Base-by-base conservation (phyloP, 2,113 vertebrate genomes). In the Melanostigma gelatinosum region DNA sequence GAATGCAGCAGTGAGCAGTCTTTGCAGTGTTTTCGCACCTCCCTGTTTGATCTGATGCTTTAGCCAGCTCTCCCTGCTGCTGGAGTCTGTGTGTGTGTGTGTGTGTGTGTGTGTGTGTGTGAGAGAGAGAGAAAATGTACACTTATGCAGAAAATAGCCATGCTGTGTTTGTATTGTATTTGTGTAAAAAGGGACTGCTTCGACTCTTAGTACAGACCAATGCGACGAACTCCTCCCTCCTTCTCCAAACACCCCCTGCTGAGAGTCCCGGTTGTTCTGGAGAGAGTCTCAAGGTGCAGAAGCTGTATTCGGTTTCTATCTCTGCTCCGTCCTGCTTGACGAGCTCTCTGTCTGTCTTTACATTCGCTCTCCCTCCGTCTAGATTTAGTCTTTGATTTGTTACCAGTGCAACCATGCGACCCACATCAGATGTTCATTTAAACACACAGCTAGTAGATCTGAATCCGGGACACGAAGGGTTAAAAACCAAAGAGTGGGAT, bases 1-100 rank as follows among this genome's bases (percentile, higher is more conserved):
- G 73, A 89, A 85, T 90, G 84, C 89, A 89, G 89, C 91, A 90
- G 87, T 80, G 89, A 89, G 87, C 69, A 85, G 90, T 66, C 85
- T 86, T 87, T 89, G 89, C 91, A 80, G 90, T 86, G 77, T 58
- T 86, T 85, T 81, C 64, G 62, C 81, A 76, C 85, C 69, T 79
- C 77, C 72, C 81, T 86, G 75, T 82, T 87, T 70, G 77, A 64
- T 83, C 62, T 65, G 68, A 80, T 77, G 77, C 87, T 82, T 77
- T n/a, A 66, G 27, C 74, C 75, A 67, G 70, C 63, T 72, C 80
- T 75, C 55, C 71, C 78, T 78, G 70, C 77, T 82, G 80, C 60
- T 54, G 20, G 13, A 18, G 54, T 63, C 32, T 77, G 24, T 72
- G 67, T 74, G 68, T 68, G 61, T 60, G 58, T 36, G 62, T 65